These are phyloP conservation scores for Laticauda colubrina DNA, from an alignment of 2,113 vertebrate genomes.

Conservation along the genomic window DNA sequence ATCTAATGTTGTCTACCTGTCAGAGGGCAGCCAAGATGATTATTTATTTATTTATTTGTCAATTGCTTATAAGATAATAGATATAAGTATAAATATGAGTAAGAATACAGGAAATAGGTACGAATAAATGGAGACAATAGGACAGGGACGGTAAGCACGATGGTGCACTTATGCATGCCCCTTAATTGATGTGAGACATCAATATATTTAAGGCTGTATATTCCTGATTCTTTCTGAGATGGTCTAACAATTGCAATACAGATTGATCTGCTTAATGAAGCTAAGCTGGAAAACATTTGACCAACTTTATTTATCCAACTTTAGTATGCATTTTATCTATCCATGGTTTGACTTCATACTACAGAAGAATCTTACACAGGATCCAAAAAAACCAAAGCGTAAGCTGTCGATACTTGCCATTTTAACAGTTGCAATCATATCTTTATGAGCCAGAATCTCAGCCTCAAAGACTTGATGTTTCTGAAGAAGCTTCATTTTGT, in stretches of 20 bases:
- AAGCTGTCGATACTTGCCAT: conserved; percentile 63
- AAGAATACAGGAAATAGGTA: too few species aligned
- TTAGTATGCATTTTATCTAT: background rate
- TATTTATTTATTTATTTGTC: too few species aligned
- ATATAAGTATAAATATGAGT: too few species aligned
- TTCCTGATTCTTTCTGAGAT: background rate
- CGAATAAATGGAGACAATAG: too few species aligned
- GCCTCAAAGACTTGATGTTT: conserved; percentile 87
- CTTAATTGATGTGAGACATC: background rate
- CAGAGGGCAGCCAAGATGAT: background rate
- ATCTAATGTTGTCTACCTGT: background rate
- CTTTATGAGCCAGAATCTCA: conserved; percentile 81
- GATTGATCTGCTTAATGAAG: background rate
- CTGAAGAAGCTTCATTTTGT: conserved; percentile 79
- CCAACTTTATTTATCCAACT: background rate
- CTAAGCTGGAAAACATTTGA: background rate
- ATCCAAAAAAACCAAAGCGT: background rate
- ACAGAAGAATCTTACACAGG: background rate
- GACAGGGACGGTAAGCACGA: too few species aligned
- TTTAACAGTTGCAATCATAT: conserved; percentile 73
- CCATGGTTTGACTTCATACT: background rate
- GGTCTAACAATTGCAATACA: too few species aligned
- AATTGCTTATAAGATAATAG: too few species aligned
- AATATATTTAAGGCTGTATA: background rate
- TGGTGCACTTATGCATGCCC: too few species aligned